Conservation (phyloP, 2,888 invertebrate genomes). For the Athripsodes cinereus region DNA sequence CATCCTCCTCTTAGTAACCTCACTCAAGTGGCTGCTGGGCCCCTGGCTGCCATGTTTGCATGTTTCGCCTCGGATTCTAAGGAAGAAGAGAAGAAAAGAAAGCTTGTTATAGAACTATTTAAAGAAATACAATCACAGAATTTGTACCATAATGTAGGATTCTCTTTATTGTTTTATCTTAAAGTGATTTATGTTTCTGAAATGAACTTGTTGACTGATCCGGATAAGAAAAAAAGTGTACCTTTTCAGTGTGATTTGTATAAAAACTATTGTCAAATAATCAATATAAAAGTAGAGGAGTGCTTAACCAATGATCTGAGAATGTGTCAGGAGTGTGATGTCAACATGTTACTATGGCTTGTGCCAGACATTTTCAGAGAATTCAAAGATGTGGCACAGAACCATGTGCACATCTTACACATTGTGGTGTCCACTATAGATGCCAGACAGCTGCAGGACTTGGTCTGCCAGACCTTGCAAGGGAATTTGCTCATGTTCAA, state of each 20-base stretch:
- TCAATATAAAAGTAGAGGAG: slow-evolving; percentile 68
- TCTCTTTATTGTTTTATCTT: slow-evolving; percentile 81
- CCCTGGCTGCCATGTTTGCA: slow-evolving; percentile 82
- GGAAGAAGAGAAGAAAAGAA: slow-evolving; percentile 68
- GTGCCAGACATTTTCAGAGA: slow-evolving; percentile 89
- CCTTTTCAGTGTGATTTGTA: slow-evolving; percentile 81
- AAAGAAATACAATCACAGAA: slow-evolving; percentile 68
- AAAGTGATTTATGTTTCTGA: slow-evolving; percentile 65
- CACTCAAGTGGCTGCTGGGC: slow-evolving; percentile 66
- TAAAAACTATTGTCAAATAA: slow-evolving; percentile 78
- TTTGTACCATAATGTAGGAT: slow-evolving; percentile 70
- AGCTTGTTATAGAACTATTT: slow-evolving; percentile 71
- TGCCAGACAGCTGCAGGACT: slow-evolving; percentile 80
- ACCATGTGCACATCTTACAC: slow-evolving; percentile 82
- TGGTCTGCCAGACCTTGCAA: slow-evolving; percentile 87
- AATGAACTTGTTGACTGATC: slow-evolving; percentile 43
- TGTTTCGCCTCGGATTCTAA: slow-evolving; percentile 66
- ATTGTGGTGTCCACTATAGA: slow-evolving; percentile 88
- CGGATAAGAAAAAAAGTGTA: slow-evolving; percentile 50
- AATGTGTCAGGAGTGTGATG: slow-evolving; percentile 84
- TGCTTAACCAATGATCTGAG: slow-evolving; percentile 78
- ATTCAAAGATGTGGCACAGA: slow-evolving; percentile 80
- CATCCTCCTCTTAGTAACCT: slow-evolving; percentile 50
- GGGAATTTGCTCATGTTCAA: slow-evolving; percentile 81
- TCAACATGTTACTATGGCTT: slow-evolving; percentile 83